These are phyloP conservation scores for Cetonia aurata DNA, from an alignment of 2,888 invertebrate species.

Conservation along the genomic window DNA sequence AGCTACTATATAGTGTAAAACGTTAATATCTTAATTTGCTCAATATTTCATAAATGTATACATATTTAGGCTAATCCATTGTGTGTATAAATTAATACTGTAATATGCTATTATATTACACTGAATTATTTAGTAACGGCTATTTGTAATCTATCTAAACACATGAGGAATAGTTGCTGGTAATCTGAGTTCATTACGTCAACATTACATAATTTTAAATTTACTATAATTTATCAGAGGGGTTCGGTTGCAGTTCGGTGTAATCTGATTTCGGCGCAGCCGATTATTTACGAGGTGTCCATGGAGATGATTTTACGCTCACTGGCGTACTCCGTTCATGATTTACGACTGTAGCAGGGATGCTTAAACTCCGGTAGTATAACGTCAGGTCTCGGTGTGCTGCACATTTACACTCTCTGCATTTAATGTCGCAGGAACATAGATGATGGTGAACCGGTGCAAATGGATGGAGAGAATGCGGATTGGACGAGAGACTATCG, in stretches of 20 bases:
- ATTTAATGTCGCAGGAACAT: constrained; percentile 40
- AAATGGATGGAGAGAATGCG: constrained; percentile 36
- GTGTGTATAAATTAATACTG: too few species aligned
- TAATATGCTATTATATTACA: too few species aligned
- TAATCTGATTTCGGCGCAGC: constrained; percentile 46
- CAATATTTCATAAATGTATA: too few species aligned
- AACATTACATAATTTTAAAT: constrained; percentile 21
- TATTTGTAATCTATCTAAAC: constrained; percentile 1
- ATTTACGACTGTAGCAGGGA: constrained; percentile 40
- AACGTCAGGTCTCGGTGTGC: constrained; percentile 44
- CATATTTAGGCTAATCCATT: too few species aligned
- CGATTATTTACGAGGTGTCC: constrained; percentile 51
- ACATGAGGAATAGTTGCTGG: constrained; percentile 24
- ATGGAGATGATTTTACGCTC: constrained; percentile 50
- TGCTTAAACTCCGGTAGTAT: constrained; percentile 39
- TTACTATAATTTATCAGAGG: constrained; percentile 30
- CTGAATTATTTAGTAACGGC: background rate
- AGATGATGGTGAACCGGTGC: constrained; percentile 30
- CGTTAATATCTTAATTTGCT: too few species aligned
- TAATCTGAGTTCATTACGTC: constrained; percentile 18
- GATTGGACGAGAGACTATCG: constrained; percentile 25
- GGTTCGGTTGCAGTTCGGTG: constrained; percentile 30
- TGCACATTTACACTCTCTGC: constrained; percentile 44
- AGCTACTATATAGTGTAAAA: too few species aligned
- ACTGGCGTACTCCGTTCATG: constrained; percentile 42